Evolutionary conservation across 2,797 vertebrate genomes (phyloP).

Genomic region (Pseudopleuronectes americanus): DNA sequence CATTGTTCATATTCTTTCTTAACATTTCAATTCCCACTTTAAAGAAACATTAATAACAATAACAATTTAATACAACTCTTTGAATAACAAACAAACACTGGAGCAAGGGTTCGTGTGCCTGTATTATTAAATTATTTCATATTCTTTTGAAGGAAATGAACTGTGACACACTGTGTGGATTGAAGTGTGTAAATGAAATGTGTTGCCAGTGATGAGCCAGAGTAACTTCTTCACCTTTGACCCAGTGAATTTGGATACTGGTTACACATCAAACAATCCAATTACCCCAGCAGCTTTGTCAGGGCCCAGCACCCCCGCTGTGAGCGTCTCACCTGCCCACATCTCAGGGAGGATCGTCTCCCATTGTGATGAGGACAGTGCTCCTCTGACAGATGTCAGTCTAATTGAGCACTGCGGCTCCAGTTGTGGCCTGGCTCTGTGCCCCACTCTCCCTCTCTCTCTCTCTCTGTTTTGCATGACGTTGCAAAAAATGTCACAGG

Average conservation of each 20-base stretch:
- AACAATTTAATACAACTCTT: no score
- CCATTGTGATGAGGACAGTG: constrained; percentile 44
- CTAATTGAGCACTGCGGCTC: constrained; percentile 67
- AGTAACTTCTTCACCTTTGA: constrained; percentile 56
- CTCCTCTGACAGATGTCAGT: constrained; percentile 70
- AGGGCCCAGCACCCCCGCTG: constrained; percentile 45
- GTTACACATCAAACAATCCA: constrained; percentile 58
- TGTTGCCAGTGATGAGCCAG: constrained; percentile 28
- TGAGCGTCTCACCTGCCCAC: constrained; percentile 51
- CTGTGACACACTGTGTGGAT: background rate
- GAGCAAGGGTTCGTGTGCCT: no score
- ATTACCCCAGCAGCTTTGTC: constrained; percentile 63
- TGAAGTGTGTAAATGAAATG: constrained; percentile 9
- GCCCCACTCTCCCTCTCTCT: background rate
- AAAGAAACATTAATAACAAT: no score
- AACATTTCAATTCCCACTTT: background rate
- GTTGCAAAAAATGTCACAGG: constrained; percentile 22
- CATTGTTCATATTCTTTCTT: constrained; percentile 1
- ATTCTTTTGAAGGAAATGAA: background rate
- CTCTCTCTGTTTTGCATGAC: constrained; percentile 8
- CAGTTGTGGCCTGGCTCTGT: constrained; percentile 36
- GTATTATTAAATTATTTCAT: background rate
- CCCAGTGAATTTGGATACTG: constrained; percentile 39
- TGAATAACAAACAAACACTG: no score
- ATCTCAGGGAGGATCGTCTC: constrained; percentile 63